phyloP scores from a whole-genome alignment of 2,113 vertebrate species.

The Manacus vitellinus region DNA sequence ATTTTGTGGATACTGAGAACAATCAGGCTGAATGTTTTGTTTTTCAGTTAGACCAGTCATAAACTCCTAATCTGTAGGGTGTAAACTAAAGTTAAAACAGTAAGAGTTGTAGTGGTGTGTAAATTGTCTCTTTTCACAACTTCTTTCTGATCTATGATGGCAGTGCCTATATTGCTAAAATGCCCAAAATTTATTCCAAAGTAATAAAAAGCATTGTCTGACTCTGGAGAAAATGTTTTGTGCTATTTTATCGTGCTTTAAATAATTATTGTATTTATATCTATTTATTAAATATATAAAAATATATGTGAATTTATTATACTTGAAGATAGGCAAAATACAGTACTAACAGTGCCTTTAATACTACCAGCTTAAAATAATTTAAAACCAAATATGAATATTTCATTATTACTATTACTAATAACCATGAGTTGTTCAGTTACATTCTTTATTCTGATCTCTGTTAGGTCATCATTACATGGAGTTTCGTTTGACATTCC shows the following conservation, averaged over 20 bases:
- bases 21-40: neutral
- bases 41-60: neutral
- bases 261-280: neutral
- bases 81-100: neutral
- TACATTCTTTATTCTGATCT: slow-evolving; percentile 28
- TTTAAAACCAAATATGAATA: neutral
- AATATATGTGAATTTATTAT: neutral
- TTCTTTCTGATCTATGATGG: neutral
- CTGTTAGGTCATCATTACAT: slow-evolving; percentile 86
- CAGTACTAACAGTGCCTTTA: neutral
- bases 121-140: neutral
- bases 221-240: neutral
- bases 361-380: neutral
- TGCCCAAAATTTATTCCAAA: neutral
- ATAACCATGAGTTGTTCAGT: neutral
- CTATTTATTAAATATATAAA: neutral
- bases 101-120: neutral
- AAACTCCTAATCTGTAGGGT: neutral
- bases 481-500: slow-evolving; percentile 97
- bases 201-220: neutral
- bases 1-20: neutral
- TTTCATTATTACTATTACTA: neutral
- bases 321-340: neutral
- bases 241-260: neutral
- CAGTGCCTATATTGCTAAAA: neutral